phyloP scores from a whole-genome alignment of 2,888 invertebrate species.

The Drosophila pegasa region DNA sequence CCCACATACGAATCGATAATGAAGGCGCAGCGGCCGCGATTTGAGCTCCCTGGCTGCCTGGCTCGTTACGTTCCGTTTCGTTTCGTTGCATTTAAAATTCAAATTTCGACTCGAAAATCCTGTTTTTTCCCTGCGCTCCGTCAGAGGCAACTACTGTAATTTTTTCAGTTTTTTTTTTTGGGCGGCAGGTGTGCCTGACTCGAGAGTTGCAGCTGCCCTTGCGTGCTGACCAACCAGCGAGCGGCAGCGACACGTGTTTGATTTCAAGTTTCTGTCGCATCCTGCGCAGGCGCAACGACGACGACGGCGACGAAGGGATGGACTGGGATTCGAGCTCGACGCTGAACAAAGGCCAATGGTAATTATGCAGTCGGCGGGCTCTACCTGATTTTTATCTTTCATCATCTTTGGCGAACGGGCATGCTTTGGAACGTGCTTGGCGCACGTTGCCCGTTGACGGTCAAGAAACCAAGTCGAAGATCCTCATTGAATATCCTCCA shows the following conservation, averaged over 20 bases:
- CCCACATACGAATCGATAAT: conserved; percentile 46
- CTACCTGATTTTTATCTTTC: conserved; percentile 74
- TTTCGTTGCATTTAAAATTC: conserved; percentile 60
- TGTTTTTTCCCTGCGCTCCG: conserved; percentile 47
- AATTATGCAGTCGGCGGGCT: conserved; percentile 63
- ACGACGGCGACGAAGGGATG: no score
- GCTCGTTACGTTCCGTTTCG: conserved; percentile 16
- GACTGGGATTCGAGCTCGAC: no score
- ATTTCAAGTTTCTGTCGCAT: conserved; percentile 74
- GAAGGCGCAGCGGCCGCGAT: conserved; percentile 18
- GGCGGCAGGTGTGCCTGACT: conserved; percentile 66
- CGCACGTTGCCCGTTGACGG: conserved; percentile 60
- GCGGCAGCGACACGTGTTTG: conserved; percentile 72
- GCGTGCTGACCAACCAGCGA: conserved; percentile 67
- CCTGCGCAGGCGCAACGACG: conserved; percentile 69
- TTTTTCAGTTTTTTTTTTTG: conserved; percentile 38
- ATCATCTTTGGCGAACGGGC: conserved; percentile 59
- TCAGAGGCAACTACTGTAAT: conserved; percentile 56
- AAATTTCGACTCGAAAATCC: conserved; percentile 69
- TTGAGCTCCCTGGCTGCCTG: conserved; percentile 10
- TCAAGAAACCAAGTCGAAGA: conserved; percentile 9
- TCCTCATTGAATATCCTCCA: conserved; percentile 34
- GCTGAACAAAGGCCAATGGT: conserved; percentile 49
- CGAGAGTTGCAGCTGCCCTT: conserved; percentile 56
- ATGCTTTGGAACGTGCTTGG: conserved; percentile 76